Conservation (phyloP, 1,140 invertebrate species). For the Phocides pigmalion region DNA sequence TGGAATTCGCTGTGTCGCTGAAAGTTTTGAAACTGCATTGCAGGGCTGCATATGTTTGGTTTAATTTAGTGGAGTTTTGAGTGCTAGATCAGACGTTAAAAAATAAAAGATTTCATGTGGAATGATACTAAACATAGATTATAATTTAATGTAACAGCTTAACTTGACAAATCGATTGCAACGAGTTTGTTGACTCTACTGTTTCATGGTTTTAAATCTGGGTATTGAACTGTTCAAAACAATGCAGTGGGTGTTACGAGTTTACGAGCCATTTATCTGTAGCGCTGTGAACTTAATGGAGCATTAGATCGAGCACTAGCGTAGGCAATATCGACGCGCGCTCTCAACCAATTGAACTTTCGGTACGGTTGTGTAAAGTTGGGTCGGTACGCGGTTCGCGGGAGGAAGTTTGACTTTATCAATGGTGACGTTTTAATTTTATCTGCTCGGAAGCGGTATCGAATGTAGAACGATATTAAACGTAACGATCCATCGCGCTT, state of each 20-base stretch:
- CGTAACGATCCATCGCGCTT: constrained; percentile 33
- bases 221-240: constrained; percentile 14
- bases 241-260: not conserved
- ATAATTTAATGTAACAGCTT: no score
- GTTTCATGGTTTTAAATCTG: no score
- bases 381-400: constrained; percentile 10
- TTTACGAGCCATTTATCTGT: not conserved
- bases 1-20: no score
- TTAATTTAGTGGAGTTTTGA: no score
- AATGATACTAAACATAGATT: no score
- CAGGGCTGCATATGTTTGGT: no score
- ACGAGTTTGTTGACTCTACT: not conserved
- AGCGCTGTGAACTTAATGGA: not conserved
- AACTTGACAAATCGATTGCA: no score
- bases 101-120: no score
- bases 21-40: no score
- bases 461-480: constrained; percentile 53
- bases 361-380: constrained; percentile 32
- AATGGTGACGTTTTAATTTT: constrained; percentile 45
- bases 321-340: not conserved
- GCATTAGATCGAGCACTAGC: constrained; percentile 1
- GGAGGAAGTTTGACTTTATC: constrained; percentile 37
- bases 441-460: constrained; percentile 58
- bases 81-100: no score
- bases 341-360: constrained; percentile 10